These are phyloP conservation scores for Chlorodrepanis virens DNA, from an alignment of 2,113 vertebrate genomes.

Conservation along the genomic window DNA sequence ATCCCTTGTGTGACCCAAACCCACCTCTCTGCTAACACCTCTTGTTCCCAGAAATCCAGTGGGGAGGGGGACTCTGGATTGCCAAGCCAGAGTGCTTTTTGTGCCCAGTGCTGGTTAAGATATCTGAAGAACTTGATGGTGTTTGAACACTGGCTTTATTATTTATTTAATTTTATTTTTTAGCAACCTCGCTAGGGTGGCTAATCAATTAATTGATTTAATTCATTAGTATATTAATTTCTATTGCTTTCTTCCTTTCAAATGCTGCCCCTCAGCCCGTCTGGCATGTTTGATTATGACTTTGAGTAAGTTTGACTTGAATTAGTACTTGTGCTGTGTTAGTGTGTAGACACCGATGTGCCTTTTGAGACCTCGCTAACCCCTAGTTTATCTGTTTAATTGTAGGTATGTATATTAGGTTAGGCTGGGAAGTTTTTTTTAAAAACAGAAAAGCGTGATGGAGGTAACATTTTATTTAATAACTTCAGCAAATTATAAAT, in stretches of 20 bases:
- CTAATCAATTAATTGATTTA: conserved; percentile 81
- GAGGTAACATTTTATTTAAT: conserved; percentile 84
- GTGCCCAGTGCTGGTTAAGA: background rate
- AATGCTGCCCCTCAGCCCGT: conserved; percentile 94
- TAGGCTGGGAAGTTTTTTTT: conserved; percentile 83
- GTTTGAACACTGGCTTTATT: conserved; percentile 49
- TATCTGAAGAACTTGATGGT: conserved; percentile 15
- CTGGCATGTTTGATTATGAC: conserved; percentile 99
- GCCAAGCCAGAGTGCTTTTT: conserved; percentile 8
- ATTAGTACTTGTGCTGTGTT: conserved; percentile 85
- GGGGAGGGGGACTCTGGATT: conserved; percentile 46
- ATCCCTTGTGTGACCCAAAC: background rate
- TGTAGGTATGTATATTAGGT: conserved; percentile 85
- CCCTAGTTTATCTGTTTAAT: conserved; percentile 84
- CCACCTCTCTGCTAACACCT: background rate
- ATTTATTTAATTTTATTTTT: conserved; percentile 34
- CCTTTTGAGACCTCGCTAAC: conserved; percentile 78
- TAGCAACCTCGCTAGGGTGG: conserved; percentile 71
- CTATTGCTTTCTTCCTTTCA: conserved; percentile 93
- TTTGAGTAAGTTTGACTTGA: conserved; percentile 99
- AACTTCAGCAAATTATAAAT: conserved; percentile 77
- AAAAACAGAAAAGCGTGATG: conserved; percentile 81
- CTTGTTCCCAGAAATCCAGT: background rate
- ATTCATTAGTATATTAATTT: conserved; percentile 88
- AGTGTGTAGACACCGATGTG: conserved; percentile 74